Evolutionary conservation across 2,797 vertebrate genomes (phyloP).

Genomic region (Periparus ater): DNA sequence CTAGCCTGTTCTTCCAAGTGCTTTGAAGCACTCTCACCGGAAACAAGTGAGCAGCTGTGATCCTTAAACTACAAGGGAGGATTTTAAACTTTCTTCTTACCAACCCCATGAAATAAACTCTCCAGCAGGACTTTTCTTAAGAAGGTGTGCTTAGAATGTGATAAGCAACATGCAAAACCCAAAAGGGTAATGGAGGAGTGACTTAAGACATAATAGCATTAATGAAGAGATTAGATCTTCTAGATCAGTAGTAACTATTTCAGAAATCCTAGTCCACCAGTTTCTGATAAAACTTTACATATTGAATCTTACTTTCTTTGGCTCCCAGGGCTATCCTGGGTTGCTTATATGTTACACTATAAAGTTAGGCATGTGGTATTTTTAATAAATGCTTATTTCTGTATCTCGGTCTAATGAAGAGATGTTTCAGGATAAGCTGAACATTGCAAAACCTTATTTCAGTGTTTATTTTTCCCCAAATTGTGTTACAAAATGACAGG

Average conservation of each 20-base stretch:
- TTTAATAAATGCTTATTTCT: neutral
- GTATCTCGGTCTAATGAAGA: neutral
- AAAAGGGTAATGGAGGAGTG: neutral
- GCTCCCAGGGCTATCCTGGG: neutral
- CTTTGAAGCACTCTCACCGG: neutral
- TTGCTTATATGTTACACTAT: neutral
- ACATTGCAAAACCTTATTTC: neutral
- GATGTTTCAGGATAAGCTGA: neutral
- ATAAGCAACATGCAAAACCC: neutral
- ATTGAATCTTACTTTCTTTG: neutral
- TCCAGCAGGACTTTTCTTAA: neutral
- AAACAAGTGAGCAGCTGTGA: neutral
- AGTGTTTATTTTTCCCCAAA: neutral
- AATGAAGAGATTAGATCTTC: neutral
- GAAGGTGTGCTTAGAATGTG: neutral
- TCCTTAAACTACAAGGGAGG: neutral
- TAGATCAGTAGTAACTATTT: neutral
- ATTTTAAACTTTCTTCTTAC: neutral
- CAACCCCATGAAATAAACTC: neutral
- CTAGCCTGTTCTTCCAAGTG: neutral
- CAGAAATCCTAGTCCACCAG: neutral
- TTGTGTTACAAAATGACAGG: neutral
- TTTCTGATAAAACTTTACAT: neutral
- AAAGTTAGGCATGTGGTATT: neutral
- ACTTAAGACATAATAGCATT: neutral